A percentile compares a stretch with the other conserved stretches of the same genome.
Conservation (phyloP, 2,113 vertebrate species). For the Myanophis thanlyinensis region DNA sequence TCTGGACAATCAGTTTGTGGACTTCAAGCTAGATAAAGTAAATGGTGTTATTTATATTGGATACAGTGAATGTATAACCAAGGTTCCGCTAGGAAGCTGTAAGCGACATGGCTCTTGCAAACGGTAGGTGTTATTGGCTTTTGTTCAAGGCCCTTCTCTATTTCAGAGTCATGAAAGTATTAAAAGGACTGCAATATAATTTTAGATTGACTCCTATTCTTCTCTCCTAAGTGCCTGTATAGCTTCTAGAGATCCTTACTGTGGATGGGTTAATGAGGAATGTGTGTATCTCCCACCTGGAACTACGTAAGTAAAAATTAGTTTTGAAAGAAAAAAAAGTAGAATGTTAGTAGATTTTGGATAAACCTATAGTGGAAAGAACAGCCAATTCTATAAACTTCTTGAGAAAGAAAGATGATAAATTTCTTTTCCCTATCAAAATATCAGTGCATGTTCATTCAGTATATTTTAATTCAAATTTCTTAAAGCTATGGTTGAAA, state of each 20-base stretch:
- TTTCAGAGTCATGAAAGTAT: accelerated
- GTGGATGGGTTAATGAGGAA: constrained; percentile 83
- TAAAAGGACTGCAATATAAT: accelerated
- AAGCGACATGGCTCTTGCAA: constrained; percentile 89
- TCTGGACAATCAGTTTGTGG: constrained; percentile 74
- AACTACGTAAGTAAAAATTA: constrained; percentile 79
- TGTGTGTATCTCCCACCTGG: constrained; percentile 80
- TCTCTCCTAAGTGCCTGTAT: constrained; percentile 85
- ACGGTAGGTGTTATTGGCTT: constrained; percentile 73
- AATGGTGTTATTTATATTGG: constrained; percentile 83
- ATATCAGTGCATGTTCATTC: neutral
- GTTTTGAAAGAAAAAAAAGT: neutral
- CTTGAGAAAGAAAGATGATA: neutral
- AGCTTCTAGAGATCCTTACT: constrained; percentile 94
- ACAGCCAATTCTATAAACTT: neutral
- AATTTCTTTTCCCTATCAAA: too few relatives aligned
- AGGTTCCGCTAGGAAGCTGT: constrained; percentile 89
- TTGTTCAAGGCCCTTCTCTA: accelerated
- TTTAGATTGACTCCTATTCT: constrained; percentile 5
- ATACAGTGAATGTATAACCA: constrained; percentile 90
- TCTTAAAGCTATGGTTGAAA: too few relatives aligned
- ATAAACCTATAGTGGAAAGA: neutral
- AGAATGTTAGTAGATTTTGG: neutral
- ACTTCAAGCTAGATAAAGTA: constrained; percentile 87
- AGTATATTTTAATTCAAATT: too few relatives aligned